Percentiles rank a stretch among this genome's conserved stretches.
phyloP scores from a whole-genome alignment of 1,140 invertebrate species.

The Trichonephila clavipes region DNA sequence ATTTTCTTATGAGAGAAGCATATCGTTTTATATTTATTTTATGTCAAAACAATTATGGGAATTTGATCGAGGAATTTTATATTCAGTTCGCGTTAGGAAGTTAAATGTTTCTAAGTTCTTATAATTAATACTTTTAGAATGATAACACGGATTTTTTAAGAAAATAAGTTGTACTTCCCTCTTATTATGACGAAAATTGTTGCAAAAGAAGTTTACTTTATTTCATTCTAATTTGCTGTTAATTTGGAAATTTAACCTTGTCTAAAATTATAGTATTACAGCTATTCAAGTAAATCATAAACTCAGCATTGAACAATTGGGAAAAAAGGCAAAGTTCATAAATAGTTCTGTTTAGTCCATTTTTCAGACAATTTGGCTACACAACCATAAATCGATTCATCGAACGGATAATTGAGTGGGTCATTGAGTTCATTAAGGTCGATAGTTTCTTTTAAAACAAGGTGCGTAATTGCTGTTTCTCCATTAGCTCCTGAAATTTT shows the following conservation, averaged over 20 bases:
- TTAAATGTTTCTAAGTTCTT: no score
- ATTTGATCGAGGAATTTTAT: no score
- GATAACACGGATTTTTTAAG: no score
- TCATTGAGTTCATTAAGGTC: neutral
- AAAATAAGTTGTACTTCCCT: no score
- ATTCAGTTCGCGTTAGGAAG: no score
- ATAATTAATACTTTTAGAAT: no score
- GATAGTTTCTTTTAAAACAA: neutral
- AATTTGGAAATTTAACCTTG: neutral
- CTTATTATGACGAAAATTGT: no score
- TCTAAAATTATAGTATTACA: neutral
- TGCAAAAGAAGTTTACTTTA: no score
- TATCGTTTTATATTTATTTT: no score
- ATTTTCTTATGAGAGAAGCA: no score
- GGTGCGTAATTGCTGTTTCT: neutral
- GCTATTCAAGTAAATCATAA: neutral
- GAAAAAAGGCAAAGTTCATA: neutral
- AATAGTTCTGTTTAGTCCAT: neutral
- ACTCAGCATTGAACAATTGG: neutral
- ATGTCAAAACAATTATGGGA: no score
- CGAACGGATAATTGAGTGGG: neutral
- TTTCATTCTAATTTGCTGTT: no score
- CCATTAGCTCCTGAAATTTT: neutral
- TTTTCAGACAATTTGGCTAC: neutral
- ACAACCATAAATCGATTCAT: neutral